Evolutionary conservation across 2,113 vertebrate species (phyloP), one percentile per base, ranked within the genome.

Genomic region (Apteryx mantelli): DNA sequence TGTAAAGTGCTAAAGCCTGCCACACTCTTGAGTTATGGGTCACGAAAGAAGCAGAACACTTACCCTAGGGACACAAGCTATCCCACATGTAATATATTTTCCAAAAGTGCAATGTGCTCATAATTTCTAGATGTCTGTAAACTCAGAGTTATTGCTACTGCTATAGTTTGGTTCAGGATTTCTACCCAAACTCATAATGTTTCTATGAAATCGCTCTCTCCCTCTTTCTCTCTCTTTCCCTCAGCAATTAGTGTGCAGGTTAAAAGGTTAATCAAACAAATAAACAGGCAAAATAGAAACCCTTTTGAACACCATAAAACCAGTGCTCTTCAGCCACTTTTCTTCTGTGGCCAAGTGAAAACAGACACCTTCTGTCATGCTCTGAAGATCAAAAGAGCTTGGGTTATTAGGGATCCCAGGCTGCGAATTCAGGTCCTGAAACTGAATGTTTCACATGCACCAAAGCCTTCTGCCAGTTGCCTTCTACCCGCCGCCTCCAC

Each of bases 61-160:
- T 97, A 97, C 98, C 97, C 92, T 94, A 96, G 96, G 97, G 98
- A 97, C 91, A 95, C 56, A 96, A 97, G 88, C 91, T 89, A 96
- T 97, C 91, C 95, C 91, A 92, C 96, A 95, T 21, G 82, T 95
- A 97, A 98, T 96, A 97, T 97, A 96, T 98, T 98, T 97, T 97
- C 95, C 66, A 88, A 93, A 98, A 97, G 80, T 96, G 86, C 91
- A 97, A 93, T 96, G 75, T 96, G 89, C 60, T 97, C 96, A 96
- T 98, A 95, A 94, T 97, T 97, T 97, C 94, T 94, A 87, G 90
- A 88, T 96, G 96, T 97, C 97, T 97, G 86, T 98, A 97, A 98
- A 97, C 86, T 96, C 92, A 81, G 85, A 98, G 95, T 96, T 98
- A 96, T 96, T 88, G 17, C 94, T 53, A 25, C 48, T 92, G 52